A percentile compares a stretch with the other conserved stretches of the same genome.
Conservation (phyloP, 2,888 invertebrate species). For the Neoitamus cyanurus region DNA sequence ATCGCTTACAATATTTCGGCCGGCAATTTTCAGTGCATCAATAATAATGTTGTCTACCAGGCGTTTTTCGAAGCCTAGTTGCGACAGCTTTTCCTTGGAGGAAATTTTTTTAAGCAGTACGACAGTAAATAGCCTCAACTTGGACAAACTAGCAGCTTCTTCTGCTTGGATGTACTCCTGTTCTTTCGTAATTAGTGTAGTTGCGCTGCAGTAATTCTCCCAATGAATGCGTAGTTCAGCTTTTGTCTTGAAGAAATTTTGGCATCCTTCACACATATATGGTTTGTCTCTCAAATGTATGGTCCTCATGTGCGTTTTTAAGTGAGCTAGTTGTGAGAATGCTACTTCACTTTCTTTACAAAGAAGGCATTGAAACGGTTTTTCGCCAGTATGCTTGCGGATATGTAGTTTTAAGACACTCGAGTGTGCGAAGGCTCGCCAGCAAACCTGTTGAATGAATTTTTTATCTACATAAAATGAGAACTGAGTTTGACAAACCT, state of each 20-base stretch:
- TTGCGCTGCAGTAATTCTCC: conserved; percentile 64
- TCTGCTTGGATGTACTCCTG: conserved; percentile 51
- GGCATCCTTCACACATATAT: conserved; percentile 80
- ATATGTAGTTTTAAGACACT: conserved; percentile 87
- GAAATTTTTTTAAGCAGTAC: conserved; percentile 86
- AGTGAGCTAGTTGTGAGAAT: conserved; percentile 85
- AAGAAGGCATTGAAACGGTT: conserved; percentile 79
- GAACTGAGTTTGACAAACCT: conserved; percentile 67
- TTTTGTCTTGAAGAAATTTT: conserved; percentile 80
- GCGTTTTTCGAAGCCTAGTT: conserved; percentile 78
- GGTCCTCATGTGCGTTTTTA: conserved; percentile 88
- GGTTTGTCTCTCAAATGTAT: conserved; percentile 84
- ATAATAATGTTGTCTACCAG: conserved; percentile 84
- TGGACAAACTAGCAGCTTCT: conserved; percentile 68
- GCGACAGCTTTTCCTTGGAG: conserved; percentile 79
- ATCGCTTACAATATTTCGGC: conserved; percentile 74
- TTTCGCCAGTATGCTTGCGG: conserved; percentile 85
- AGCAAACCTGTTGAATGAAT: conserved; percentile 66
- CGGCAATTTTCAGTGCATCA: conserved; percentile 81
- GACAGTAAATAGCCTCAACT: conserved; percentile 82
- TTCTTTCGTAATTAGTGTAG: conserved; percentile 49
- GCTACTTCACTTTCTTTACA: conserved; percentile 73
- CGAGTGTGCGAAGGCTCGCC: conserved; percentile 84
- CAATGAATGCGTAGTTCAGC: conserved; percentile 76
- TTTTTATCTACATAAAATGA: not conserved